A percentile compares a stretch with the other conserved stretches of the same genome.
Conservation (phyloP, 1,140 invertebrate genomes). For the Brevipalpus yothersi region DNA sequence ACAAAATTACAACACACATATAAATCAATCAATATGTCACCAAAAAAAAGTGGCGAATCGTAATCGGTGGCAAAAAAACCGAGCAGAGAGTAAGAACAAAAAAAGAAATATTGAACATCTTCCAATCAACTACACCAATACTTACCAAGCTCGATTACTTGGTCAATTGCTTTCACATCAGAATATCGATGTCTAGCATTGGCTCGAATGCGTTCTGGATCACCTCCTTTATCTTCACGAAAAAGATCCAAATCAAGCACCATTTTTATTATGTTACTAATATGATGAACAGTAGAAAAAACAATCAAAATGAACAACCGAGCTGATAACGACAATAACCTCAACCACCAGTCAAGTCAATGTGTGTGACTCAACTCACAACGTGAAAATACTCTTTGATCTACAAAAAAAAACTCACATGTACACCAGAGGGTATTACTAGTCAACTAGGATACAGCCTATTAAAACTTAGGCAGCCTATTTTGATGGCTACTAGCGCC, state of each 20-base stretch:
- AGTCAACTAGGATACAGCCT: no score
- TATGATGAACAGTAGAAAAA: no score
- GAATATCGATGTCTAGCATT: constrained; percentile 83
- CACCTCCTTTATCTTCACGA: constrained; percentile 75
- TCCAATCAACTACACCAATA: background rate
- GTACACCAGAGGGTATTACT: no score
- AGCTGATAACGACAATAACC: no score
- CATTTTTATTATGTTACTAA: constrained; percentile 40
- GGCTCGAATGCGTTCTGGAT: constrained; percentile 65
- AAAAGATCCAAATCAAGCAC: constrained; percentile 95
- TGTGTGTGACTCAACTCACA: no score
- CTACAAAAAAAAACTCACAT: no score
- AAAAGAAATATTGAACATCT: background rate
- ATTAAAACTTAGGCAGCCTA: no score
- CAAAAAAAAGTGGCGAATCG: background rate
- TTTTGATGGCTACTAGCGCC: no score
- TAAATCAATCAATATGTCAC: background rate
- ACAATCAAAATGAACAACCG: no score
- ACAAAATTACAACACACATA: no score
- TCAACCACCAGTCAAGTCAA: no score
- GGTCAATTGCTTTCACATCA: constrained; percentile 69
- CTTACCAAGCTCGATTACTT: constrained; percentile 26
- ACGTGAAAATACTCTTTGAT: no score
- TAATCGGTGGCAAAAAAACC: background rate
- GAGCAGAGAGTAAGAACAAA: background rate